Conservation (phyloP, 2,888 invertebrate species). For the Himalopsyche tibetana region DNA sequence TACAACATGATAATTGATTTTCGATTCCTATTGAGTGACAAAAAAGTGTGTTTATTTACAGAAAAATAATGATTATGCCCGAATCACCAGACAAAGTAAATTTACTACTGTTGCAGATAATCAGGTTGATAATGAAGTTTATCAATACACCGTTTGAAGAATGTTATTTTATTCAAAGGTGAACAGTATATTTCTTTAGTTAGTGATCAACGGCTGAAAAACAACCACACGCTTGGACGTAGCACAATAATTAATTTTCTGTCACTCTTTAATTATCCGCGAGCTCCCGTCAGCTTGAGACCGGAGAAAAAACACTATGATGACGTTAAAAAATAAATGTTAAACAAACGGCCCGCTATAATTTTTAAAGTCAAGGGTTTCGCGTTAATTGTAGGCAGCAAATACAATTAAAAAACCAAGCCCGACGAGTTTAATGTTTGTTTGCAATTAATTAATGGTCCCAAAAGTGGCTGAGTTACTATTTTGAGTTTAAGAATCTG, state of each 20-base stretch:
- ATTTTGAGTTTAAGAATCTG: constrained; percentile 44
- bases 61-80: too few species aligned
- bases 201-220: background rate
- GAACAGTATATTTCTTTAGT: background rate
- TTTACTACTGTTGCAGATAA: too few species aligned
- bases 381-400: background rate
- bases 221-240: background rate
- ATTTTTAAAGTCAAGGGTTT: constrained; percentile 25
- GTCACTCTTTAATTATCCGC: background rate
- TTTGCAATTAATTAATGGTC: constrained; percentile 17
- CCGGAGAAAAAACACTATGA: background rate
- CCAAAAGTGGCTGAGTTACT: background rate
- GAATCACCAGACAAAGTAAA: too few species aligned
- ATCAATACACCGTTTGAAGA: too few species aligned
- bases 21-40: too few species aligned
- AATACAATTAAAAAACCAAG: constrained; percentile 15
- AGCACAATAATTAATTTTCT: background rate
- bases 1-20: too few species aligned
- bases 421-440: background rate
- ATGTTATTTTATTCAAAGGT: too few species aligned
- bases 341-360: background rate
- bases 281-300: background rate
- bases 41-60: too few species aligned
- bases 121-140: too few species aligned
- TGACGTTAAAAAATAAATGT: constrained; percentile 7